phyloP scores from a whole-genome alignment of 2,797 vertebrate species.

The Eptatretus atami region DNA sequence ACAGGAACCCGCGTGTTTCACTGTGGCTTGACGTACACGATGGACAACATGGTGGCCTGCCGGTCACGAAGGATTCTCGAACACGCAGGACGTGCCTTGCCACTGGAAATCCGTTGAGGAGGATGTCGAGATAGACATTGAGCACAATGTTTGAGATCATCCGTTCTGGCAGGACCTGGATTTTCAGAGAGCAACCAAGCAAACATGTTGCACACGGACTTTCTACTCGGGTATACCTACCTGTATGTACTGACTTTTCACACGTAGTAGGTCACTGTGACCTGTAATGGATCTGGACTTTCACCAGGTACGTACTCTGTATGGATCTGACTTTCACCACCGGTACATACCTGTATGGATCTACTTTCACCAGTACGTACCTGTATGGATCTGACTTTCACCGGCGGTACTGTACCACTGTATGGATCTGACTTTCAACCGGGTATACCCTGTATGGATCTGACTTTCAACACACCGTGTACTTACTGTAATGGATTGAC shows the following conservation, averaged over 20 bases:
- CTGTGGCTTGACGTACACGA: not conserved
- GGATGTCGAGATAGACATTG: constrained; percentile 50
- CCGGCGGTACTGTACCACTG: not conserved
- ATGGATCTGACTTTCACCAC: not conserved
- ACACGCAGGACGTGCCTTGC: not conserved
- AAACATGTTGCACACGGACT: constrained; percentile 62
- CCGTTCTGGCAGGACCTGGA: constrained; percentile 36
- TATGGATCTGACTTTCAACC: too few relatives aligned
- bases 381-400: not conserved
- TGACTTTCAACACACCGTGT: too few relatives aligned
- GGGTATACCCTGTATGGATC: too few relatives aligned
- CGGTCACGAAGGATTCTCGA: too few relatives aligned
- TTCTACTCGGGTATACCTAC: too few relatives aligned
- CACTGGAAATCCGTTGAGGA: constrained; percentile 44
- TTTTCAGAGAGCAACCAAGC: constrained; percentile 57
- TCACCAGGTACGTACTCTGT: constrained; percentile 26
- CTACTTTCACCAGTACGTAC: not conserved
- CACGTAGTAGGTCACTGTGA: too few relatives aligned
- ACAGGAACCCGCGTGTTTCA: not conserved
- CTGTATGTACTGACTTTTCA: too few relatives aligned
- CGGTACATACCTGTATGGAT: too few relatives aligned
- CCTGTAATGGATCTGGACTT: too few relatives aligned
- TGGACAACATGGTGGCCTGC: not conserved
- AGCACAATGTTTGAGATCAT: constrained; percentile 66
- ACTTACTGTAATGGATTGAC: too few relatives aligned